Conservation (phyloP, 2,113 vertebrate genomes). For the Monopterus albus region DNA sequence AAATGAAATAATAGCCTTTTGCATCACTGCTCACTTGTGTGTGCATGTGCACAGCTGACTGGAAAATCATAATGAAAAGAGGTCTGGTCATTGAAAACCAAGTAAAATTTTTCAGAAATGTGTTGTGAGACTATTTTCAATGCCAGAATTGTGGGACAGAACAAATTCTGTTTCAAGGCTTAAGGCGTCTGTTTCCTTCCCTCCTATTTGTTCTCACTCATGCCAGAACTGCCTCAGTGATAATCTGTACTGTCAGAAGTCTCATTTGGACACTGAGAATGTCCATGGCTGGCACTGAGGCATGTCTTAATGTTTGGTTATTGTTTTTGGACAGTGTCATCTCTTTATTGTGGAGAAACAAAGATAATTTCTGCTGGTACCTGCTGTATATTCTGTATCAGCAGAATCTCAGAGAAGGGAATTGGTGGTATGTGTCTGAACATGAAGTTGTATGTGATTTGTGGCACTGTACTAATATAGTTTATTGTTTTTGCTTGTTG, state of each 20-base stretch:
- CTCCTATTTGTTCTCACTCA: conserved; percentile 7
- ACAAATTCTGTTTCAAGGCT: conserved; percentile 13
- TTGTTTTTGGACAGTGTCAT: conserved; percentile 19
- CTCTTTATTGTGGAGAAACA: conserved; percentile 31
- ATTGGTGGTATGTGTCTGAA: no score
- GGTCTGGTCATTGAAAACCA: conserved; percentile 6
- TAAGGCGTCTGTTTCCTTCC: background rate
- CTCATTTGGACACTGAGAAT: background rate
- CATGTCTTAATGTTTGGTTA: conserved; percentile 1
- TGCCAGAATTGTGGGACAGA: conserved; percentile 2
- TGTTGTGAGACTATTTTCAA: background rate
- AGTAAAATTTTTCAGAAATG: no score
- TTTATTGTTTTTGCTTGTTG: background rate
- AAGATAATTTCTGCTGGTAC: background rate
- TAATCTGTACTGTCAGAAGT: conserved; percentile 28
- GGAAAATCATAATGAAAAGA: conserved; percentile 36
- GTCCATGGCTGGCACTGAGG: conserved; percentile 9
- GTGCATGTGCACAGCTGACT: background rate
- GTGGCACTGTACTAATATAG: conserved; percentile 34
- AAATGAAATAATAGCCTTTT: conserved; percentile 37
- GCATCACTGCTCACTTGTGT: conserved; percentile 19
- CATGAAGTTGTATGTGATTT: conserved; percentile 9
- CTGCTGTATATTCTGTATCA: conserved; percentile 10
- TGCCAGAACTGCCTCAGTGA: conserved; percentile 14
- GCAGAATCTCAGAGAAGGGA: conserved; percentile 5